Base-by-base conservation (phyloP, 1,140 invertebrate species). In the Laodelphax striatellus region DNA sequence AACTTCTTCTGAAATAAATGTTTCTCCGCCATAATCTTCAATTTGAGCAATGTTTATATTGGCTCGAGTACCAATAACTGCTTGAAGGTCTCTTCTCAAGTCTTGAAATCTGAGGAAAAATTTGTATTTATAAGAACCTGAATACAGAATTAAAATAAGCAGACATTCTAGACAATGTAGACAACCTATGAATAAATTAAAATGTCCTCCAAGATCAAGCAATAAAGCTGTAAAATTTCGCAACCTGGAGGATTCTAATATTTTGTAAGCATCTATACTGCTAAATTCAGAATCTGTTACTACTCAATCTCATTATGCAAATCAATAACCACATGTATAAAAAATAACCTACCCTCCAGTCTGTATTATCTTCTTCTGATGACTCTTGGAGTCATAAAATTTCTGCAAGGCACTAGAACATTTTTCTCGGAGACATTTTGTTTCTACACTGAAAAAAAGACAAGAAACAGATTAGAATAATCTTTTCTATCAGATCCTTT, bases 11-110 rank as follows among this genome's bases (percentile, higher is more conserved):
- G 94, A 97, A 1, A 99, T 77, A 72, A 99, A 98, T 0, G 94
- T 98, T 76, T 99, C 95, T 0, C 94, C 94, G 2, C 93, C 92
- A 72, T 94, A 97, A 72, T 96, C 92, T 72, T 98, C 94, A 58
- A 92, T 89, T 70, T 90, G 88, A 4, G 90, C 90, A 63, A 96
- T 92, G 69, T 95, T 95, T 43, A 95, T 91, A 68, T 94, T 94
- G 0, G 92, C 89, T 60, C 91, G 81, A 1, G 87, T 89, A 1
- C 89, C 90, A 64, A 98, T 87, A 4, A 93, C 87, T 9, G 93
- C 93, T 77, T 98, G 94, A 55, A 98, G 76, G 70, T 98, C 94
- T 61, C 94, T 78, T 19, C 91, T 81, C 11, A 98, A 77, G 64
- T 97, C 94, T 75, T 95, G 89, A 66, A 97, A 92, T 19, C 90